Conservation (phyloP, 2,113 vertebrate species). For the Sisor rabdophorus region DNA sequence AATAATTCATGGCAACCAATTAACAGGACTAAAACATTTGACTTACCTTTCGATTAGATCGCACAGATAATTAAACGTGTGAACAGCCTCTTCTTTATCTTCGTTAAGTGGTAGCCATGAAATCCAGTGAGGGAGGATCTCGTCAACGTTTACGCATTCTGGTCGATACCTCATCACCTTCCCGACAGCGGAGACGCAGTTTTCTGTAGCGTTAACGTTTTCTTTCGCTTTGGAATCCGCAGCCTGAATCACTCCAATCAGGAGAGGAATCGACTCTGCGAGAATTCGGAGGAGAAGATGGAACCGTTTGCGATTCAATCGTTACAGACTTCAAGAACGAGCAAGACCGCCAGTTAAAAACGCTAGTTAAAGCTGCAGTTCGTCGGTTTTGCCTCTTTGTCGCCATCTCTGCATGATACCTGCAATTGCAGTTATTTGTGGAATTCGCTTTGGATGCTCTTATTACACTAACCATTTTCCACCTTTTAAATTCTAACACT, state of each 20-base stretch:
- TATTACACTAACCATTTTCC: too few relatives aligned
- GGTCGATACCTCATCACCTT: constrained; percentile 94
- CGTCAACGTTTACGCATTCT: constrained; percentile 87
- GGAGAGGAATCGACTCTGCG: constrained; percentile 87
- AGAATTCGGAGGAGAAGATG: too few relatives aligned
- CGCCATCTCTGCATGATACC: too few relatives aligned
- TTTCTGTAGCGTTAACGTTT: constrained; percentile 95
- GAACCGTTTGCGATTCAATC: background rate
- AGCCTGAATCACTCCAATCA: constrained; percentile 91
- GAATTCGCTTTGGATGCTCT: too few relatives aligned
- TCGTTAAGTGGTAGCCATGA: constrained; percentile 95
- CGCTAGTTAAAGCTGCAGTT: too few relatives aligned
- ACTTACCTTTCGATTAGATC: constrained; percentile 94
- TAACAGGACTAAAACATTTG: background rate
- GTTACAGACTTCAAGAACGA: too few relatives aligned
- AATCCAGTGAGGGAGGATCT: constrained; percentile 95
- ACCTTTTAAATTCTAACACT: too few relatives aligned
- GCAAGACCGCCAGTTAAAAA: too few relatives aligned
- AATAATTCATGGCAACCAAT: background rate
- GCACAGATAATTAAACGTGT: constrained; percentile 92
- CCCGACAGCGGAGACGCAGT: constrained; percentile 96
- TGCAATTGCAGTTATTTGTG: too few relatives aligned
- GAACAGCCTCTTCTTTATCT: constrained; percentile 97
- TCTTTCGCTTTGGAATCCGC: constrained; percentile 90
- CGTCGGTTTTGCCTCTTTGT: too few relatives aligned